A percentile compares a stretch with the other conserved stretches of the same genome.
These are phyloP conservation scores for Eristalinus sepulchralis DNA, from an alignment of 2,888 invertebrate species.

Conservation along the genomic window DNA sequence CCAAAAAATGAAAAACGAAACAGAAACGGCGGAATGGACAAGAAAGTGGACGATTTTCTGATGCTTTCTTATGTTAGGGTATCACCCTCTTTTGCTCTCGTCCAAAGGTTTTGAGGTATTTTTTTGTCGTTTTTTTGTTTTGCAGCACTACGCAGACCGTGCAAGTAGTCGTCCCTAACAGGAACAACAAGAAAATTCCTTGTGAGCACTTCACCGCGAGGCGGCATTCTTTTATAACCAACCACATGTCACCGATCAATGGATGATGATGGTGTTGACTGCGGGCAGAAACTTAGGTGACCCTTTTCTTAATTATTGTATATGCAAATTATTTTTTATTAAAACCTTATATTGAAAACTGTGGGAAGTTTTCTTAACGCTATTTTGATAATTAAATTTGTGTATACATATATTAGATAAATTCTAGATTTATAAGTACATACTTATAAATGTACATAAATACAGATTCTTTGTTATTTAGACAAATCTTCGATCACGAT, in stretches of 20 bases:
- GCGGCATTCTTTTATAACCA: constrained; percentile 55
- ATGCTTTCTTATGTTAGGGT: constrained; percentile 16
- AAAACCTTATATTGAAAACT: too few species aligned
- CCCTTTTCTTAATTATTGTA: constrained; percentile 51
- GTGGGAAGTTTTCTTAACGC: too few species aligned
- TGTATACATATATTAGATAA: too few species aligned
- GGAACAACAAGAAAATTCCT: constrained; percentile 56
- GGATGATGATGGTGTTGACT: constrained; percentile 14
- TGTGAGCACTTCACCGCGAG: constrained; percentile 46
- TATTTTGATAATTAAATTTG: too few species aligned
- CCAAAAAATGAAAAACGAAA: constrained; percentile 18
- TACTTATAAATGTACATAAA: too few species aligned
- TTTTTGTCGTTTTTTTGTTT: constrained; percentile 1
- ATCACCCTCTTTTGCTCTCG: constrained; percentile 1
- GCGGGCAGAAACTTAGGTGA: neutral
- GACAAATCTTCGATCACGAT: too few species aligned
- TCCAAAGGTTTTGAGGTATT: constrained; percentile 12
- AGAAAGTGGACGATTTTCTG: constrained; percentile 42
- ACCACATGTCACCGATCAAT: constrained; percentile 52
- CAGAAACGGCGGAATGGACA: constrained; percentile 22
- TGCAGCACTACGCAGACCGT: constrained; percentile 21
- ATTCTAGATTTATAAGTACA: too few species aligned
- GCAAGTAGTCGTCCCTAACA: constrained; percentile 39
- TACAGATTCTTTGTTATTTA: too few species aligned
- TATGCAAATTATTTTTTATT: constrained; percentile 43